A percentile compares a stretch with the other conserved stretches of the same genome.
phyloP scores from a whole-genome alignment of 1,140 invertebrate species.

The Euwallacea fornicatus region DNA sequence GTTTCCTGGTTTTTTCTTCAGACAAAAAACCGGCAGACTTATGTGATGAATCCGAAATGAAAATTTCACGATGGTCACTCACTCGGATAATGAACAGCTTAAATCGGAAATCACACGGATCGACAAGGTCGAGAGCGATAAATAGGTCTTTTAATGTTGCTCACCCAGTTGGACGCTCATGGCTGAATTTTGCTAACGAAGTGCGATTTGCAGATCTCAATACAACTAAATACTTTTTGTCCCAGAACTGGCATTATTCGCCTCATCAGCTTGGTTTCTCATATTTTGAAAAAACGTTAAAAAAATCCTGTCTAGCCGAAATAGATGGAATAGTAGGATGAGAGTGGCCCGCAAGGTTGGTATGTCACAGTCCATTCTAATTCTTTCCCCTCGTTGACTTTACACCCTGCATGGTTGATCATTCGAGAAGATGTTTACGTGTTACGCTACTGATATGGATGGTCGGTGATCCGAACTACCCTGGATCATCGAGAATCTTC shows the following conservation, averaged over 20 bases:
- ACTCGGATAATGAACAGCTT: conserved; percentile 35
- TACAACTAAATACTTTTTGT: not conserved
- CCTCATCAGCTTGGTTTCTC: not conserved
- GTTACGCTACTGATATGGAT: conserved; percentile 43
- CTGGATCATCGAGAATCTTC: conserved; percentile 42
- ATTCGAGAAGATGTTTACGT: conserved; percentile 24
- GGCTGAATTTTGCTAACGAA: conserved; percentile 15
- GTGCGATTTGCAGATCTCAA: conserved; percentile 12
- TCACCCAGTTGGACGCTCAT: conserved; percentile 36
- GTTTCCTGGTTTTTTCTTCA: too few species aligned
- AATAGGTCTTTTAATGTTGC: conserved; percentile 15
- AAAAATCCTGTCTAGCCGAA: not conserved
- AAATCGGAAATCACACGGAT: conserved; percentile 35
- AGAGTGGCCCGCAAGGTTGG: not conserved
- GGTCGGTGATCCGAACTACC: conserved; percentile 53
- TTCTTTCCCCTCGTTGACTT: conserved; percentile 8
- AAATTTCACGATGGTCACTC: conserved; percentile 22
- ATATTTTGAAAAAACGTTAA: not conserved
- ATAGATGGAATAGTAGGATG: not conserved
- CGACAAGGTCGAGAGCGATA: conserved; percentile 40
- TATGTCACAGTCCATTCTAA: not conserved
- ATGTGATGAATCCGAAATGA: not conserved
- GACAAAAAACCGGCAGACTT: too few species aligned
- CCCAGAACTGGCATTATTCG: not conserved
- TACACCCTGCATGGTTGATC: conserved; percentile 29